phyloP scores from a whole-genome alignment of 2,113 vertebrate genomes.

The Aramus guarauna region DNA sequence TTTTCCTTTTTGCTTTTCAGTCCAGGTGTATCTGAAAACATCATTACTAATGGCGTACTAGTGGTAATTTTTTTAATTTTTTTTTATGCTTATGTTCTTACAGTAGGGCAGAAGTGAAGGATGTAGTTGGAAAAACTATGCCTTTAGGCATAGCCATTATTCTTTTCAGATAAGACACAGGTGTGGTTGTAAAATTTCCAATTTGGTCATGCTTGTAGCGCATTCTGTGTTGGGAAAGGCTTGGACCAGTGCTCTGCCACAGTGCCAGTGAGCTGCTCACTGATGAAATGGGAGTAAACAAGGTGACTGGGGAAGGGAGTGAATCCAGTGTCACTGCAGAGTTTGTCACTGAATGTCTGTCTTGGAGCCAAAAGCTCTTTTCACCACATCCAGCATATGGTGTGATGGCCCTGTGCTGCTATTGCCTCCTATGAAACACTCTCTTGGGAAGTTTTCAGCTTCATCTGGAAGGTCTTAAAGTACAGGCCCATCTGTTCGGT shows the following conservation, averaged over 20 bases:
- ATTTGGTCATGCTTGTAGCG: background rate
- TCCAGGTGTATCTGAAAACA: constrained; percentile 47
- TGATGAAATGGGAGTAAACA: background rate
- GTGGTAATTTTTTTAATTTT: constrained; percentile 42
- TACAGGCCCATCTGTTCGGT: background rate
- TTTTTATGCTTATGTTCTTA: background rate
- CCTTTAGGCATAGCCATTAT: background rate
- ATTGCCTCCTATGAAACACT: background rate
- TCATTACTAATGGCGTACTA: constrained; percentile 64
- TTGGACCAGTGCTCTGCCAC: background rate
- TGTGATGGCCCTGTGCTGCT: background rate
- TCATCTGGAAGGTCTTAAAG: background rate
- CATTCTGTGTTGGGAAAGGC: background rate
- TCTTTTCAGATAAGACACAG: background rate
- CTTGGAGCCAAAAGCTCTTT: background rate
- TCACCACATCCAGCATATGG: background rate
- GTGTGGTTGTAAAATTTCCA: background rate
- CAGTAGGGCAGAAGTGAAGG: background rate
- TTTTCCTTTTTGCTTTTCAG: constrained; percentile 44
- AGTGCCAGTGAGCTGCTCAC: background rate
- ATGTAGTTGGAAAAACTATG: background rate
- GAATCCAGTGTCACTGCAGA: background rate
- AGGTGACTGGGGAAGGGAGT: background rate
- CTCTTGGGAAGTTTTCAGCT: background rate
- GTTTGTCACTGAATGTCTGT: background rate